Evolutionary conservation across 1,140 invertebrate genomes (phyloP).

Genomic region (Diploscapter pachys): DNA sequence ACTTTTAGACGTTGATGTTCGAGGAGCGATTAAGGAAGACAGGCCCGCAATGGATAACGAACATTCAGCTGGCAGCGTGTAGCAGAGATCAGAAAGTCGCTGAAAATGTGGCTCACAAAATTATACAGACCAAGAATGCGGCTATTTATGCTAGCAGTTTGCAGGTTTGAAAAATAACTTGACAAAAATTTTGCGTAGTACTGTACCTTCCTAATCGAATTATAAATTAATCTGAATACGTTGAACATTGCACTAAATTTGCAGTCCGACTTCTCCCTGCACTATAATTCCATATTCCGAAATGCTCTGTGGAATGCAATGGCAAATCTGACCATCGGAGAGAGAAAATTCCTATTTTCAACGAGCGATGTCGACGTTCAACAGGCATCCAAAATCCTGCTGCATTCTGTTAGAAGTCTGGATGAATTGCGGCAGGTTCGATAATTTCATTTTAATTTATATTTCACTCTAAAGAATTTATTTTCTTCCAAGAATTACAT

Average conservation of each 20-base stretch:
- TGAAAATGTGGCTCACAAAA: conserved; percentile 41
- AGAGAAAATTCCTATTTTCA: conserved; percentile 49
- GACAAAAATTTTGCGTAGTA: background rate
- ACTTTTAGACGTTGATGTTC: conserved; percentile 34
- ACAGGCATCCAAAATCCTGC: conserved; percentile 31
- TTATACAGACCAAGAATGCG: conserved; percentile 51
- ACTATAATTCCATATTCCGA: conserved; percentile 53
- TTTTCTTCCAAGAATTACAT: background rate
- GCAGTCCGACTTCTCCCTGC: conserved; percentile 31
- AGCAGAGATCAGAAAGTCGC: conserved; percentile 51
- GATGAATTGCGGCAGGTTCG: conserved; percentile 47
- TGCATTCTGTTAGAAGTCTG: conserved; percentile 46
- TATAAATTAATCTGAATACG: no score
- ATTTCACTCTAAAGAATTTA: background rate
- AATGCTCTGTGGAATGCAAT: conserved; percentile 48
- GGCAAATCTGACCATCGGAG: conserved; percentile 36
- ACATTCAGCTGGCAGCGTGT: conserved; percentile 52
- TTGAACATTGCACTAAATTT: conserved; percentile 2
- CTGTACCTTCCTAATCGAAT: no score
- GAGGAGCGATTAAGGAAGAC: conserved; percentile 40
- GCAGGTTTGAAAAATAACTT: conserved; percentile 31
- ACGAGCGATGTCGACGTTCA: conserved; percentile 36
- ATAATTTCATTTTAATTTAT: background rate
- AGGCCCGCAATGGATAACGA: conserved; percentile 44
- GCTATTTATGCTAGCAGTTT: conserved; percentile 50